These are phyloP conservation scores for Gavialis gangeticus DNA, from an alignment of 2,113 vertebrate species.

Conservation along the genomic window DNA sequence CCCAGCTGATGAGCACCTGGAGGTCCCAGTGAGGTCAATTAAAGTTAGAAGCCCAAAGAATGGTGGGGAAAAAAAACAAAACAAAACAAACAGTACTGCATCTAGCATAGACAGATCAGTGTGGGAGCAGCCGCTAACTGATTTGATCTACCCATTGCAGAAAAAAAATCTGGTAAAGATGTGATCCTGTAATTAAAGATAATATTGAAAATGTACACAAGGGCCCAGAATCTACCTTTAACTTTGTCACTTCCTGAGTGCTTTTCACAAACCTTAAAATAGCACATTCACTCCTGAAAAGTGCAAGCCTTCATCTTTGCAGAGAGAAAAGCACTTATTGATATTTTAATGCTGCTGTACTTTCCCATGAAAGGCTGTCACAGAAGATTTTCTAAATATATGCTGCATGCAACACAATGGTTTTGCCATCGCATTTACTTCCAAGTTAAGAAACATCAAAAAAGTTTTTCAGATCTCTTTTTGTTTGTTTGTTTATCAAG, in stretches of 20 bases:
- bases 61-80: too few relatives aligned
- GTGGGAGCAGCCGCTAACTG: neutral
- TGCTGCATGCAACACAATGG: neutral
- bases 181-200: neutral
- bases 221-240: neutral
- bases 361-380: neutral
- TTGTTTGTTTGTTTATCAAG: neutral
- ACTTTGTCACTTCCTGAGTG: neutral
- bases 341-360: neutral
- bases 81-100: too few relatives aligned
- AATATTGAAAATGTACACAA: neutral
- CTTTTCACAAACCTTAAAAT: constrained; percentile 8
- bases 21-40: neutral
- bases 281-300: neutral
- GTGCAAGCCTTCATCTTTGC: neutral
- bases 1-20: neutral
- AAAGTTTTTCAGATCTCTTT: neutral
- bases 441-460: constrained; percentile 10
- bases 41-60: accelerated
- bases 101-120: neutral
- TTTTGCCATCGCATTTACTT: neutral
- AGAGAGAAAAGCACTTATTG: neutral
- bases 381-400: constrained; percentile 1
- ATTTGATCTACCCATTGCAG: accelerated
- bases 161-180: neutral